A percentile compares a stretch with the other conserved stretches of the same genome.
Conservation (phyloP, 2,797 vertebrate species). For the Hephaestus fuliginosus region DNA sequence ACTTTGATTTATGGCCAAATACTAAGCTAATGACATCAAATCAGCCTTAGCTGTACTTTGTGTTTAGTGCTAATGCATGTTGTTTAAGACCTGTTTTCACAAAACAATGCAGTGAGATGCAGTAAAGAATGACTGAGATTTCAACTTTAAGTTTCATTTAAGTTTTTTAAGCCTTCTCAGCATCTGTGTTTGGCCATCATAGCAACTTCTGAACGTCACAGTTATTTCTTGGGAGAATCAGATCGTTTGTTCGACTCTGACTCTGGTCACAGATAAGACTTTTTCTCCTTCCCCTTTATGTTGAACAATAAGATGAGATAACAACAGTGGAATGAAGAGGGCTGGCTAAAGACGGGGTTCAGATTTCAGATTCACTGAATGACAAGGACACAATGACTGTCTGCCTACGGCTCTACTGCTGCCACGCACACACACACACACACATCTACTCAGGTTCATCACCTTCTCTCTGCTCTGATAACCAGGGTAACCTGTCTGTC, state of each 20-base stretch:
- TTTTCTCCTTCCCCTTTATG: conserved; percentile 46
- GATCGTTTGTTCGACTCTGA: conserved; percentile 4
- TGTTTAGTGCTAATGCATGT: not conserved
- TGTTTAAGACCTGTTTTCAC: not conserved
- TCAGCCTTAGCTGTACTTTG: not conserved
- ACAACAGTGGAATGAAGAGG: conserved; percentile 38
- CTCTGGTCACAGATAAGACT: conserved; percentile 23
- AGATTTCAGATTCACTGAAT: conserved; percentile 70
- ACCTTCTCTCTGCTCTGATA: conserved; percentile 79
- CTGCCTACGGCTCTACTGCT: conserved; percentile 53
- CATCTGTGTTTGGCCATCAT: not conserved
- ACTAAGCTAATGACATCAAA: not conserved
- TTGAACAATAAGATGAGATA: conserved; percentile 56
- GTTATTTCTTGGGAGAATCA: conserved; percentile 8
- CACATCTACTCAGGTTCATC: conserved; percentile 50
- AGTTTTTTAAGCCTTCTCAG: not conserved
- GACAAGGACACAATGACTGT: conserved; percentile 71
- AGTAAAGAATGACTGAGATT: not conserved
- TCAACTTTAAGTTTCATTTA: not conserved
- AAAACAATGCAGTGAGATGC: not conserved
- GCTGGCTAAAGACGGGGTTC: conserved; percentile 48
- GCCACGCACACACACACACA: conserved; percentile 18
- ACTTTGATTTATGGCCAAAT: conserved; percentile 1
- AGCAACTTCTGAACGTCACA: conserved; percentile 18
- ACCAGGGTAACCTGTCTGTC: conserved; percentile 70